Evolutionary conservation across 1,140 invertebrate species (phyloP), one percentile per base, ranked within the genome.

Genomic region (Calliopsis andreniformis): DNA sequence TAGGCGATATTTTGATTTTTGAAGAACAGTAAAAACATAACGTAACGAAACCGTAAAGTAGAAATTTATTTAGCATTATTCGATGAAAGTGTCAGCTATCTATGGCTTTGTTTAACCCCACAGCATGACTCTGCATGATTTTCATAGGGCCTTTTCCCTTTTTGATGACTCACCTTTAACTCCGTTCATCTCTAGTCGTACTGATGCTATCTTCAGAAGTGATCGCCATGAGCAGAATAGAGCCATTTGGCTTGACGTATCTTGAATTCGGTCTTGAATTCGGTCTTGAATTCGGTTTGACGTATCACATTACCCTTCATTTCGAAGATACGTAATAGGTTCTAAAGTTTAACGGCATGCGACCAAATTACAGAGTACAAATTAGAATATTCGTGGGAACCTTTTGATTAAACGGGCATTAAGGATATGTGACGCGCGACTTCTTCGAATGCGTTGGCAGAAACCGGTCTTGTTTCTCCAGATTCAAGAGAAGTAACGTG

Each of bases 41-140:
- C 8, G 30, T 10, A n/a, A 42, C n/a, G 28, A 49, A 23, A 18
- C 20, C n/a, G n/a, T n/a, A n/a, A n/a, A n/a, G n/a, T n/a, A n/a
- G n/a, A n/a, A 12, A 56, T 30, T 56, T 32, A 20, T 14, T 43
- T 73, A 63, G 56, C 53, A 67, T 82, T 80, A 80, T 86, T 87
- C 63, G 79, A 84, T 81, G 85, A 87, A 87, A 87, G 85, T 84
- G 75, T 86, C 79, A 82, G 79, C 76, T 76, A 3, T 39, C 35
- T 39, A 70, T 42, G n/a, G n/a, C n/a, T n/a, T n/a, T n/a, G n/a
- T n/a, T n/a, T n/a, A n/a, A n/a, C n/a, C n/a, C n/a, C n/a, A n/a
- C n/a, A n/a, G n/a, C n/a, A n/a, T n/a, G n/a, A n/a, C n/a, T n/a
- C n/a, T n/a, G n/a, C n/a, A n/a, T n/a, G n/a, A n/a, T n/a, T n/a